Percentiles rank a stretch among this genome's conserved stretches.
Evolutionary conservation across 2,113 vertebrate species (phyloP).

Genomic region (Aphelocoma coerulescens): DNA sequence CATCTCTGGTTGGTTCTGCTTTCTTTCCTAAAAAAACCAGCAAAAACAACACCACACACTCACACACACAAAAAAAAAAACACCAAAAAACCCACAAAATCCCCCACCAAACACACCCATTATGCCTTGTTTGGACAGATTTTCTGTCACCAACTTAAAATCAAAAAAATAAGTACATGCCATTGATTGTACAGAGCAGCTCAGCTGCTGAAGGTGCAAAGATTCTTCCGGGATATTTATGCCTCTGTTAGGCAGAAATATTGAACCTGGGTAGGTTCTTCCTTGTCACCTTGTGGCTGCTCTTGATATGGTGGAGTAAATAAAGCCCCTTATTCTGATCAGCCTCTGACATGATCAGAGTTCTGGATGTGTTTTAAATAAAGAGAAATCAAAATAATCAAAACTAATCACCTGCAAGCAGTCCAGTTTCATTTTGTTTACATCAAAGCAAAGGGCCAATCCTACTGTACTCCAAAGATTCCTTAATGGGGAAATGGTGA

Average conservation of each 20-base stretch:
- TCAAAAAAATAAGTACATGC: not conserved
- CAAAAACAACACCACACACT: no score
- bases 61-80: accelerated
- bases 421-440: not conserved
- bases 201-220: not conserved
- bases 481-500: not conserved
- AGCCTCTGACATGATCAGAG: not conserved
- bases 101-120: accelerated
- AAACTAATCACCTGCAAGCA: not conserved
- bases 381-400: not conserved
- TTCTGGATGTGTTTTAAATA: not conserved
- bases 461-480: not conserved
- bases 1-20: not conserved
- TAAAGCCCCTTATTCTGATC: not conserved
- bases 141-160: not conserved
- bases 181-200: not conserved
- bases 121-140: not conserved
- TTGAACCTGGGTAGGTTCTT: not conserved
- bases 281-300: not conserved
- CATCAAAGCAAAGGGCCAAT: not conserved
- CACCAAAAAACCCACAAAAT: not conserved
- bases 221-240: not conserved
- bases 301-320: accelerated
- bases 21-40: not conserved
- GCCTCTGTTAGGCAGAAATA: not conserved